Conservation (phyloP, 2,888 invertebrate species). For the Penaeus monodon region DNA sequence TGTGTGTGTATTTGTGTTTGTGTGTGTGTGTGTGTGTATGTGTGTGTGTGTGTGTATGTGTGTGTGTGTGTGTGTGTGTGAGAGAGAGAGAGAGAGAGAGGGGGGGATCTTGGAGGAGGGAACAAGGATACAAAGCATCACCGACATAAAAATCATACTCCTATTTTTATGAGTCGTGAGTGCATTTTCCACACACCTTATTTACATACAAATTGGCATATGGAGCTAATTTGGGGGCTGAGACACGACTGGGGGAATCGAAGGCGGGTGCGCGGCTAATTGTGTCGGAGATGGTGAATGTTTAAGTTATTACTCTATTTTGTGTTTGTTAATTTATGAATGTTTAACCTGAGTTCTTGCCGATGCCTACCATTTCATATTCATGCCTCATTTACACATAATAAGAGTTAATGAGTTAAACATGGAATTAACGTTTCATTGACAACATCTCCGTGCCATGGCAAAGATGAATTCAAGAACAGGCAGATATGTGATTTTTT, state of each 20-base stretch:
- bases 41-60: too few relatives aligned
- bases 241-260: constrained; percentile 32
- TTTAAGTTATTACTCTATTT: too few relatives aligned
- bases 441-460: neutral
- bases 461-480: too few relatives aligned
- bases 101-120: neutral
- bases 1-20: too few relatives aligned
- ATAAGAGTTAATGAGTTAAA: neutral
- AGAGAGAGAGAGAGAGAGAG: neutral
- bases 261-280: constrained; percentile 9
- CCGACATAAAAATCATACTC: constrained; percentile 40
- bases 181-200: constrained; percentile 54
- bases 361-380: too few relatives aligned
- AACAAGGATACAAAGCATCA: constrained; percentile 41
- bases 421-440: neutral
- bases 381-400: constrained; percentile 11
- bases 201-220: constrained; percentile 59
- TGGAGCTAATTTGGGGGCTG: constrained; percentile 51
- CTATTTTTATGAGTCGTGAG: constrained; percentile 35
- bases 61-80: too few relatives aligned
- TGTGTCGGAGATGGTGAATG: too few relatives aligned
- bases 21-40: too few relatives aligned
- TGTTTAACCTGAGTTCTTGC: too few relatives aligned
- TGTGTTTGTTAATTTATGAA: too few relatives aligned
- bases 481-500: too few relatives aligned